Base-by-base conservation (phyloP, 2,797 vertebrate species). In the Fistularia commersonii region DNA sequence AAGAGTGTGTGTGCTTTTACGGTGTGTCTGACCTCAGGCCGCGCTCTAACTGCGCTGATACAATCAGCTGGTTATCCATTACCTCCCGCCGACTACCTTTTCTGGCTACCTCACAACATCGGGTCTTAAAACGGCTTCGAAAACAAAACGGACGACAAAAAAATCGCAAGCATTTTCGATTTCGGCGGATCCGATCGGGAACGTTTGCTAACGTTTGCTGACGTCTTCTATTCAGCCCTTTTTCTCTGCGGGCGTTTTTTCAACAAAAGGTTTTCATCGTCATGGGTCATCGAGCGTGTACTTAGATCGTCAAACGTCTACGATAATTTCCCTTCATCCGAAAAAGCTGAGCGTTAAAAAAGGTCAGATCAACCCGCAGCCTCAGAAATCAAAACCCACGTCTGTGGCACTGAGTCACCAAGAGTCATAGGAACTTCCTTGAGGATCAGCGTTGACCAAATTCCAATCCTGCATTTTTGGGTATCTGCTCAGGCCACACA, bases 11-110 rank as follows among this genome's bases (percentile, higher is more conserved):
- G 78, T 83, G 63, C 81, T 73, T 83, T 81, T 23, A 61, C 84
- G 74, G 72, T 62, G 57, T 82, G 49, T 61, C 61, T 85, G 78
- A 87, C 79, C 84, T 69, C 83, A 8, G 76, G 74, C 71, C 57
- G 55, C 82, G 79, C 73, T 87, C 55, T 52, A 70, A 67, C 79
- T 80, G 62, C 12, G 14, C 63, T 79, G 84, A 87, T 87, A 86
- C 77, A 79, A 88, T 88, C 87, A 82, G 81, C 83, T 85, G 79
- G 87, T 88, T 88, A 88, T 86, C 82, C 85, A 88, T 88, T 88
- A 88, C 75, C 87, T 72, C 64, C 48, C 1, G 14, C 67, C 51
- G 76, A 76, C 82, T 85, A 61, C 79, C 51, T 77, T 45, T 60
- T 72, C 66, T 74, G 79, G 61, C 80, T 72, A 82, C 79, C 58